Evolutionary conservation across 2,888 invertebrate genomes (phyloP).

Genomic region (Molanna angustata): DNA sequence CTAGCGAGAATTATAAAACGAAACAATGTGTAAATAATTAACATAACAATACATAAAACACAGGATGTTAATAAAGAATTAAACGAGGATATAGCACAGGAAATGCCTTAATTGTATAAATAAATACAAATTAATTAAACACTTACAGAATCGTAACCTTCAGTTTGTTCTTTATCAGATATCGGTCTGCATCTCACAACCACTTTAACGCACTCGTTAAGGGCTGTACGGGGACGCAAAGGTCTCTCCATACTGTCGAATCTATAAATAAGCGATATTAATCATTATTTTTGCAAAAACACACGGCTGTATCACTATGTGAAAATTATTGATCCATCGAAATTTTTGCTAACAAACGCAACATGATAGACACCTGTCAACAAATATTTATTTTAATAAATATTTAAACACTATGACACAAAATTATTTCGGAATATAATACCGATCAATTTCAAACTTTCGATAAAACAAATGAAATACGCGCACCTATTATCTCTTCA

Average conservation of each 20-base stretch:
- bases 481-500: constrained; percentile 17
- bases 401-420: not conserved
- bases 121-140: constrained; percentile 10
- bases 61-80: too few relatives aligned
- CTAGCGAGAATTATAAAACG: too few relatives aligned
- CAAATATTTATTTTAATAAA: constrained; percentile 14
- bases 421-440: too few relatives aligned
- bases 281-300: constrained; percentile 16
- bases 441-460: too few relatives aligned
- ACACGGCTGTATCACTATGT: constrained; percentile 19
- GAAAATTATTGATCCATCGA: constrained; percentile 25
- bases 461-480: constrained; percentile 17
- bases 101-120: too few relatives aligned
- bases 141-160: constrained; percentile 65
- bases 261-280: constrained; percentile 12
- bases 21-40: too few relatives aligned
- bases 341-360: constrained; percentile 18
- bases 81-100: too few relatives aligned
- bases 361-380: constrained; percentile 25
- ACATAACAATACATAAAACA: too few relatives aligned
- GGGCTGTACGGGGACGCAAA: constrained; percentile 45
- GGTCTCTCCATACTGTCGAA: constrained; percentile 48
- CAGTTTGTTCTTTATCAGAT: constrained; percentile 77
- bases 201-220: constrained; percentile 91
- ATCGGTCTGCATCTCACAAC: constrained; percentile 96